These are phyloP conservation scores for Uloborus plumipes DNA, from an alignment of 2,888 invertebrate species.

Conservation along the genomic window DNA sequence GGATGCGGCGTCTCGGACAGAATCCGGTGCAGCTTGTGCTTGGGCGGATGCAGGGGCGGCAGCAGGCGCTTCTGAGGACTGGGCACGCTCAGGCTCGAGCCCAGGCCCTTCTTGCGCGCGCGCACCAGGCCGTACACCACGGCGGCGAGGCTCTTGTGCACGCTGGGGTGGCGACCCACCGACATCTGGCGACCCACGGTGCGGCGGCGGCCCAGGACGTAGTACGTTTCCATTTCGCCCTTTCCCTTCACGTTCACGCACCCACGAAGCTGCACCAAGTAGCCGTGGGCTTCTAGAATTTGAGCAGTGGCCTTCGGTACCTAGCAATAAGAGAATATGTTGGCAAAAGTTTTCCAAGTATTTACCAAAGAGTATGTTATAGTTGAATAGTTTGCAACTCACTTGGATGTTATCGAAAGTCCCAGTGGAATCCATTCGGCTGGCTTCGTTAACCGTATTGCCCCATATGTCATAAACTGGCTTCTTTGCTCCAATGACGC, in stretches of 20 bases:
- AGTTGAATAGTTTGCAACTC: not conserved
- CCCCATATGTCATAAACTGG: conserved; percentile 98
- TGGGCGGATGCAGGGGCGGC: conserved; percentile 45
- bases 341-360: not conserved
- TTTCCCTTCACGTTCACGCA: conserved; percentile 93
- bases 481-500: conserved; percentile 94
- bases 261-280: conserved; percentile 83
- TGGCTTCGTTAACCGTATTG: conserved; percentile 95
- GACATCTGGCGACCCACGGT: conserved; percentile 61
- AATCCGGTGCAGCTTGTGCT: conserved; percentile 66
- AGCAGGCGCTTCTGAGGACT: conserved; percentile 40
- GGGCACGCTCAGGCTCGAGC: conserved; percentile 65
- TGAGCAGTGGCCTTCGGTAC: conserved; percentile 71
- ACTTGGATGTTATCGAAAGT: conserved; percentile 86
- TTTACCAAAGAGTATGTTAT: too few species aligned
- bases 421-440: conserved; percentile 96
- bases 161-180: conserved; percentile 77
- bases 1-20: conserved; percentile 65
- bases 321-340: conserved; percentile 12
- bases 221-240: conserved; percentile 96
- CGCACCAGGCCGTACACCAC: conserved; percentile 91
- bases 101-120: conserved; percentile 79
- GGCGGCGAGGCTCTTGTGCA: conserved; percentile 84
- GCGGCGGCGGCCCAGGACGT: conserved; percentile 78
- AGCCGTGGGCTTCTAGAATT: conserved; percentile 83